phyloP scores from a whole-genome alignment of 2,888 invertebrate genomes.

The Caenorhabditis macrosperma region DNA sequence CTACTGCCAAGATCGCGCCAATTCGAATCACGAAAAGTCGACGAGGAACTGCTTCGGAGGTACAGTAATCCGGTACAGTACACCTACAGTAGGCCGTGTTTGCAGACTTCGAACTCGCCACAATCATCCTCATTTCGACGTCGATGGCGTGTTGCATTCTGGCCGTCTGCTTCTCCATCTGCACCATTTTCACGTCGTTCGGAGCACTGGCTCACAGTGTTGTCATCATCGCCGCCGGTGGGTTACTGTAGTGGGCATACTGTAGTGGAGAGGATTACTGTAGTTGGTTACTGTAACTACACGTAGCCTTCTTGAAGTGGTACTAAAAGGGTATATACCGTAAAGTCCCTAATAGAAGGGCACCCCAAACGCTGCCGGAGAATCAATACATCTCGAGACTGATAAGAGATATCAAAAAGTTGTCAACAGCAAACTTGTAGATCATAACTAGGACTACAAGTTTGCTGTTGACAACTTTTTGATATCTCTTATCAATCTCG shows the following conservation, averaged over 20 bases:
- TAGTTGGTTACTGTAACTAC: too few species aligned
- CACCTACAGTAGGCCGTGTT: not conserved
- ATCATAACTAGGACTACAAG: too few species aligned
- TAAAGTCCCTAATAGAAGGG: too few species aligned
- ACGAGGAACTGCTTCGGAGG: constrained; percentile 59
- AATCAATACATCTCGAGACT: too few species aligned
- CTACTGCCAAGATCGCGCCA: constrained; percentile 22
- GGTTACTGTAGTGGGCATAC: constrained; percentile 7
- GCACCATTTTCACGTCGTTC: constrained; percentile 68
- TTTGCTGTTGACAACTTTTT: too few species aligned
- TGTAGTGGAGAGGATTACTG: too few species aligned
- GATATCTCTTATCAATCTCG: too few species aligned
- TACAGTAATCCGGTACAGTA: not conserved
- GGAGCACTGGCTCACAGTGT: constrained; percentile 68
- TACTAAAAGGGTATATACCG: too few species aligned
- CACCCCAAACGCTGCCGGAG: too few species aligned
- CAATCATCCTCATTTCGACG: constrained; percentile 61
- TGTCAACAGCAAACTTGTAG: too few species aligned
- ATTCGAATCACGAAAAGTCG: constrained; percentile 32
- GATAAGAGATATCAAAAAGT: too few species aligned
- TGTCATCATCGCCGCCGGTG: constrained; percentile 64
- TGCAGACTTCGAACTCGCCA: constrained; percentile 70
- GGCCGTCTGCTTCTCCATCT: constrained; percentile 66
- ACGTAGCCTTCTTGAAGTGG: too few species aligned
- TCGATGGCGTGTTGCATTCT: constrained; percentile 58